phyloP scores from a whole-genome alignment of 2,888 invertebrate species.

The Deilephila porcellus region DNA sequence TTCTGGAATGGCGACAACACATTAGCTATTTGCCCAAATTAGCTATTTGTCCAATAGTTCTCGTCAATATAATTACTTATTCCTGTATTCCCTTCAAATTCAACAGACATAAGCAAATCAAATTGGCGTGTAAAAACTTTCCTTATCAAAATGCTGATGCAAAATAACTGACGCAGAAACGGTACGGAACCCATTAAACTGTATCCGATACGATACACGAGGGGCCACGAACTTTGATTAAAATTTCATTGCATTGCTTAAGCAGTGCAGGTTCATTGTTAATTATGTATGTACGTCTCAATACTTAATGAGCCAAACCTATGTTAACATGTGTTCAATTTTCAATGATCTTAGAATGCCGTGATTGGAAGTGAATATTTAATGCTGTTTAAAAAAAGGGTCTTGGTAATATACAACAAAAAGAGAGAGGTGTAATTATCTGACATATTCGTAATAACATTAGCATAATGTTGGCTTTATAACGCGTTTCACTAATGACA shows the following conservation, averaged over 20 bases:
- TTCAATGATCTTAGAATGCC: slow-evolving; percentile 41
- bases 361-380: slow-evolving; percentile 46
- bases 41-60: too few species aligned
- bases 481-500: neutral
- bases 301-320: slow-evolving; percentile 70
- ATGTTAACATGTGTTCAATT: slow-evolving; percentile 59
- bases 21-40: too few species aligned
- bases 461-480: neutral
- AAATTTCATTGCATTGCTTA: slow-evolving; percentile 78
- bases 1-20: too few species aligned
- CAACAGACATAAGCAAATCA: slow-evolving; percentile 38
- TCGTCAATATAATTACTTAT: too few species aligned
- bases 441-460: neutral
- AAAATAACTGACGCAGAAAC: slow-evolving; percentile 55
- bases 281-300: slow-evolving; percentile 67
- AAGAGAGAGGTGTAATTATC: neutral
- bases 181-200: slow-evolving; percentile 51
- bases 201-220: slow-evolving; percentile 61
- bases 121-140: slow-evolving; percentile 43
- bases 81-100: neutral
- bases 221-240: slow-evolving; percentile 79
- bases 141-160: slow-evolving; percentile 38
- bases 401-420: neutral
- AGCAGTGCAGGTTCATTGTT: slow-evolving; percentile 68
- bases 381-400: slow-evolving; percentile 32